Base-by-base conservation (phyloP, 2,888 invertebrate genomes). In the Brassicogethes aeneus region DNA sequence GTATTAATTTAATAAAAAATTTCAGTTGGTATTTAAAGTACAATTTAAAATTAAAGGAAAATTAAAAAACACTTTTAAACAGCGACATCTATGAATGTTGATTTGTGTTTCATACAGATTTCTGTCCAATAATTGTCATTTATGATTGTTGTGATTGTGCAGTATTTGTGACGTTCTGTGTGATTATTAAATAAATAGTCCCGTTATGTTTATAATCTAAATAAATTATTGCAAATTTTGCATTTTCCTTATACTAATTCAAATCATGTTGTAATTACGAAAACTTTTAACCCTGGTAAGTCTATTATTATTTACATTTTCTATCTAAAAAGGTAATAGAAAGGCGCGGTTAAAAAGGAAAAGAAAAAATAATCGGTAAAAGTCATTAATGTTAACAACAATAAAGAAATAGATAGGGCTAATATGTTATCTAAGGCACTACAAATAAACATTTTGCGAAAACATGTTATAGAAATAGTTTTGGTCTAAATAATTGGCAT, bases 401-500 rank as follows among this genome's bases (percentile, higher is more conserved):
- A n/a, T n/a, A n/a, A n/a, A n/a, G n/a, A n/a, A n/a, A n/a, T n/a
- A n/a, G n/a, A n/a, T n/a, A n/a, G n/a, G n/a, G n/a, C n/a, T n/a
- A n/a, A n/a, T n/a, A n/a, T n/a, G n/a, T n/a, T n/a, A n/a, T n/a
- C n/a, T n/a, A n/a, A n/a, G n/a, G n/a, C n/a, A n/a, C n/a, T n/a
- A n/a, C n/a, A n/a, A n/a, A n/a, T n/a, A n/a, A n/a, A n/a, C n/a
- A n/a, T n/a, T n/a, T n/a, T n/a, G n/a, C n/a, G n/a, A n/a, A 23
- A 23, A 23, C 23, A 23, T 10, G 23, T 23, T 23, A 23, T n/a
- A n/a, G n/a, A 23, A 23, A 23, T 23, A 32, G 32, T 32, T 44
- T n/a, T 47, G 45, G 36, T 37, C 47, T 45, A 45, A 38, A 45
- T 48, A 45, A 35, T 43, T 40, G 38, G 36, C 41, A 43, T 45